A percentile compares a stretch with the other conserved stretches of the same genome.
phyloP scores from a whole-genome alignment of 1,140 invertebrate species.

The Bactericera cockerelli region DNA sequence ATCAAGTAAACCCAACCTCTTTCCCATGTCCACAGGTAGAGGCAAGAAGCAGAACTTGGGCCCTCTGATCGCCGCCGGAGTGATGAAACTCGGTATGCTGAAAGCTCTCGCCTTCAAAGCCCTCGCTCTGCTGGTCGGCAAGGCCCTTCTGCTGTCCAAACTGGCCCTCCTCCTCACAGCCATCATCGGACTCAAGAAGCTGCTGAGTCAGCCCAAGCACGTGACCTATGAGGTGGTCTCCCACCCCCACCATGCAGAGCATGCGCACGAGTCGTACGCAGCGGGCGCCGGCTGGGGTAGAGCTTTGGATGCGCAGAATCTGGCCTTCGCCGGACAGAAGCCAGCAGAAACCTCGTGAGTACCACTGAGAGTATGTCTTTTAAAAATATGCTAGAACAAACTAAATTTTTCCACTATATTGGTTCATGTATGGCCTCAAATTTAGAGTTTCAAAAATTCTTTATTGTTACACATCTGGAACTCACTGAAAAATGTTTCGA shows the following conservation, averaged over 20 bases:
- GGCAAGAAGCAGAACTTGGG: slow-evolving; percentile 60
- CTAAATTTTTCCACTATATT: too few relatives aligned
- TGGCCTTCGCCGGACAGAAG: slow-evolving; percentile 58
- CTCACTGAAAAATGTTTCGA: too few relatives aligned
- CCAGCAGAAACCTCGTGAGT: slow-evolving; percentile 21
- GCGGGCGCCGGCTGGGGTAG: slow-evolving; percentile 40
- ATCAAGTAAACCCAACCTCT: too few relatives aligned
- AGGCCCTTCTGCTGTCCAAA: slow-evolving; percentile 65
- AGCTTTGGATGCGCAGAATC: slow-evolving; percentile 47
- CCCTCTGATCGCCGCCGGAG: slow-evolving; percentile 52
- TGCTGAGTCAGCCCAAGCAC: slow-evolving; percentile 55
- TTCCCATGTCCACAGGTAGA: slow-evolving; percentile 32
- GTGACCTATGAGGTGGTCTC: slow-evolving; percentile 57
- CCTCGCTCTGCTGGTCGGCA: slow-evolving; percentile 61
- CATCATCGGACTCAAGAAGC: slow-evolving; percentile 64
- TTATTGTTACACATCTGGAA: too few relatives aligned
- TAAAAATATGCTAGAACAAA: too few relatives aligned
- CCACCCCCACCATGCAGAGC: slow-evolving; percentile 36
- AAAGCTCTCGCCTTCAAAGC: slow-evolving; percentile 64
- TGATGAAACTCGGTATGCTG: slow-evolving; percentile 60
- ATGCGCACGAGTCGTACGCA: slow-evolving; percentile 25
- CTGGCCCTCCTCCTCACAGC: slow-evolving; percentile 58
- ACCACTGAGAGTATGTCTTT: too few relatives aligned
- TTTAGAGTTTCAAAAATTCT: too few relatives aligned
- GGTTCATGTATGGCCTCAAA: too few relatives aligned